Conservation (phyloP, 2,113 vertebrate species). For the Laticauda laticaudata region DNA sequence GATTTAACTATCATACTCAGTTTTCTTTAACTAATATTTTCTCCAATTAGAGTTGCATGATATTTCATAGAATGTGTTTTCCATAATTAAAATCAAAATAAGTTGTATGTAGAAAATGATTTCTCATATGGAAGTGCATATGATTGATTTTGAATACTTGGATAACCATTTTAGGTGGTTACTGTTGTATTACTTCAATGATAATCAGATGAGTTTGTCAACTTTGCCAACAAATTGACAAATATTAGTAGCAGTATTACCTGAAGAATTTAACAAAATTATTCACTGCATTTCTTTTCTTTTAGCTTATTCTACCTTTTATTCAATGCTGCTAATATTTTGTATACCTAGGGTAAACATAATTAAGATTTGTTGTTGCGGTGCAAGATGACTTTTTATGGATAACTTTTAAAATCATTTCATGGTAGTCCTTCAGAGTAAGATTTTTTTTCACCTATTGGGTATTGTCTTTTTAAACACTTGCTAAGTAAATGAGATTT, state of each 20-base stretch:
- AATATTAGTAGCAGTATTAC: neutral
- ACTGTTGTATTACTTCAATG: neutral
- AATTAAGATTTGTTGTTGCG: neutral
- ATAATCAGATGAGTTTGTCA: neutral
- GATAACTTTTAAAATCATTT: neutral
- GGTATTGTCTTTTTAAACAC: neutral
- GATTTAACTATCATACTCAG: neutral
- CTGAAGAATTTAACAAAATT: neutral
- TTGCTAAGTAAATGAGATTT: neutral
- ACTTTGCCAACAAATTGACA: neutral
- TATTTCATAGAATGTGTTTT: neutral
- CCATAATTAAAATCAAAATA: neutral
- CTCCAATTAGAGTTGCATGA: neutral
- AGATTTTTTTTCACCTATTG: neutral
- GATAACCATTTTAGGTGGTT: neutral
- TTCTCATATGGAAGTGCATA: neutral
- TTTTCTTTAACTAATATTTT: neutral
- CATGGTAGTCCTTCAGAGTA: neutral
- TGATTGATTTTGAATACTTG: neutral
- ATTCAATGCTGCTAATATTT: neutral
- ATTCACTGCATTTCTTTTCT: neutral
- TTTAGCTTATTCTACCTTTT: neutral
- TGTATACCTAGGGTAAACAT: neutral
- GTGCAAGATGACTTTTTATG: neutral
- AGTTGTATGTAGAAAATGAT: neutral